Percentiles rank a stretch among this genome's conserved stretches.
phyloP scores from a whole-genome alignment of 2,113 vertebrate genomes.

The Pipra filicauda region DNA sequence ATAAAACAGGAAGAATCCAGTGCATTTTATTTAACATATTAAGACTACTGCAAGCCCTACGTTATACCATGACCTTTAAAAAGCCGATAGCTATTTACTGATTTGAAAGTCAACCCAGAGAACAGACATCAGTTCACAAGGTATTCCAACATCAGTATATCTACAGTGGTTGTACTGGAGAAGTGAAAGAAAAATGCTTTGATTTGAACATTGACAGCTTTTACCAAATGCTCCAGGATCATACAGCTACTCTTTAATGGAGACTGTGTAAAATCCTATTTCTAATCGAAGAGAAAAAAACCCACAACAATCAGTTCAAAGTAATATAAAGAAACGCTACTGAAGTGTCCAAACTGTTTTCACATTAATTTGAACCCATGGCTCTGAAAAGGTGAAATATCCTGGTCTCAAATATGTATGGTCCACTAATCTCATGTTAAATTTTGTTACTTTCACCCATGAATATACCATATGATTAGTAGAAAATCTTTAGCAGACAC shows the following conservation, averaged over 20 bases:
- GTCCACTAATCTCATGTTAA: background rate
- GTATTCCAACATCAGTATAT: background rate
- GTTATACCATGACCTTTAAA: background rate
- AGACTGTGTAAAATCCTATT: background rate
- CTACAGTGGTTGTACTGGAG: background rate
- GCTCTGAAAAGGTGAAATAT: background rate
- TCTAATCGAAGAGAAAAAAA: accelerated
- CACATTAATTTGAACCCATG: background rate
- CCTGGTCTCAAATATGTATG: background rate
- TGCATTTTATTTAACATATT: background rate
- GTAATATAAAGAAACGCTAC: background rate
- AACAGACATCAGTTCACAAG: background rate
- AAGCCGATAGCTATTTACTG: slow-evolving; percentile 8
- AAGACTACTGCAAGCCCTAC: background rate
- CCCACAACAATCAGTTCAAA: background rate
- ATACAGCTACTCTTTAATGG: background rate
- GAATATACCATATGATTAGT: slow-evolving; percentile 64
- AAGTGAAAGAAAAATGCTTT: background rate
- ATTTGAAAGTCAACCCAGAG: background rate
- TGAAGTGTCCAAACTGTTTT: background rate
- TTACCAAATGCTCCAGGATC: background rate
- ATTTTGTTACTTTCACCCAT: background rate
- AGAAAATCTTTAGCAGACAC: slow-evolving; percentile 76
- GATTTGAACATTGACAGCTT: background rate
- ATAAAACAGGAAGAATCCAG: background rate